Base-by-base conservation (phyloP, 2,113 vertebrate species). In the Cavia porcellus region DNA sequence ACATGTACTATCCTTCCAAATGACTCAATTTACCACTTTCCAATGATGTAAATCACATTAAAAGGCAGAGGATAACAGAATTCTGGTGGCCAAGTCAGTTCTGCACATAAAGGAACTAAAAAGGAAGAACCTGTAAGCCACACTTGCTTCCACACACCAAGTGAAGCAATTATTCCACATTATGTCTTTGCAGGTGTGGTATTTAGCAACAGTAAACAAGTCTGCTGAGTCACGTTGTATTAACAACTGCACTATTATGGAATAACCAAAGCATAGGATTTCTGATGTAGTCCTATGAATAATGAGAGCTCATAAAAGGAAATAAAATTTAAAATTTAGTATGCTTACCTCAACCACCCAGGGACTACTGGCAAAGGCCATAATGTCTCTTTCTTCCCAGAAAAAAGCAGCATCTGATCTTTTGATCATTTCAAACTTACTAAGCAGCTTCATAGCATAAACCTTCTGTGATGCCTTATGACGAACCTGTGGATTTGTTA, bases 351-450 rank as follows among this genome's bases (percentile, higher is more conserved):
- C 99, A 96, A 99, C 99, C 32, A 99, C 99, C 99, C 99, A 99
- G 0, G 99, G 99, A 96, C 99, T 99, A 98, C 99, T 99, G 86
- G 99, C 99, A 2, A 99, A 99, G 72, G 99, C 99, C 99, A 99
- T 99, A 97, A 99, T 99, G 97, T 99, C 99, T 97, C 99, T 99
- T 96, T 99, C 99, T 98, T 99, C 99, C 99, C 99, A 99, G 98
- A 99, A 99, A 98, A 99, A 99, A 93, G 99, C 99, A 30, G 99
- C 99, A 98, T 99, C 99, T 62, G 99, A 99, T 97, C 99, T 99
- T 98, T 99, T 99, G 98, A 99, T 99, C 99, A 99, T 99, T 99
- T 99, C 99, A 98, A 99, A 99, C 98, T 99, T 99, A 98, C 99
- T 99, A 95, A 99, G 99, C 55, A 99, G 99, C 98, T 99, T 99